Base-by-base conservation (phyloP, 2,797 vertebrate species). In the Acanthurus lineatus region DNA sequence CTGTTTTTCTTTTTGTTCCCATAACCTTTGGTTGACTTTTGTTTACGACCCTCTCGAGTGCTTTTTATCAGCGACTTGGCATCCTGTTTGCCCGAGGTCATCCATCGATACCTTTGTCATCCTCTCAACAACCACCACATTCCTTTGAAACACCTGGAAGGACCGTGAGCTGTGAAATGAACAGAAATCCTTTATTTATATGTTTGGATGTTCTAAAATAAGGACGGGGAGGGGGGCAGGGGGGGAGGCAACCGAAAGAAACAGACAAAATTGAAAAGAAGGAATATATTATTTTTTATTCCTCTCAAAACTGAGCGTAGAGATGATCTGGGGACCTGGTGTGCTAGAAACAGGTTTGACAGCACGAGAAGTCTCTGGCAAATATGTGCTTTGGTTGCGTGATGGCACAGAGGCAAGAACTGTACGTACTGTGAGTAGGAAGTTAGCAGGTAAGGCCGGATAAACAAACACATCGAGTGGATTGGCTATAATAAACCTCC, bases 1-100 rank as follows among this genome's bases (percentile, higher is more conserved):
- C 17, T 11, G 28, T 35, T 59, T 86, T 74, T 68, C 25, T 35
- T 82, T 73, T 74, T 60, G 16, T 58, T 38, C 6, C 1, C 1
- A 69, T 91, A 82, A 91, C 86, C 85, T 86, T 86, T 81, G 57
- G 44, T 48, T 83, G 85, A 77, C 82, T 87, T 84, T 72, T 60
- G 40, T 86, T 91, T 76, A 86, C 11, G 6, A 53, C 57, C 59
- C 79, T 66, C 78, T 45, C 0, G 74, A 72, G 69, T 59, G 76
- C 66, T 58, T 83, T 90, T 87, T 83, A 81, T 88, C 69, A 79
- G 82, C 16, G 61, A 73, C 72, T 72, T 62, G 72, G 67, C 79
- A 42, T 74, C 73, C 73, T 47, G 66, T 74, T 78, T 40, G n/a
- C 69, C 19, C 0, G 11, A 40, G 62, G 74, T 84, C 76, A 67